Evolutionary conservation across 2,888 invertebrate genomes (phyloP), one percentile per base, ranked within the genome.

Genomic region (Carpatolechia fugitivella): DNA sequence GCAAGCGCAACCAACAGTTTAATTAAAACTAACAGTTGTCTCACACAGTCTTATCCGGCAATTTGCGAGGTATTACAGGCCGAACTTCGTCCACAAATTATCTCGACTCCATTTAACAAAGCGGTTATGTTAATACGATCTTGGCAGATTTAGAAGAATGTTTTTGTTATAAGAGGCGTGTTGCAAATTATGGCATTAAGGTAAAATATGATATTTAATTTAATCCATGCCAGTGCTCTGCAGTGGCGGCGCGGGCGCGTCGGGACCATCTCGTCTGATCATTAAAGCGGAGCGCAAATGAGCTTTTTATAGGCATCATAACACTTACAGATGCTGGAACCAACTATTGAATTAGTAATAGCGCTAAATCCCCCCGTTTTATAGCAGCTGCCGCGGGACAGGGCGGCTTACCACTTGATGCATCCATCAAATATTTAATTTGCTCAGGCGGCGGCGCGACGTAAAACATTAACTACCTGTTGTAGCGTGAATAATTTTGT

Each of bases 11-110:
- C 82, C 88, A 85, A 85, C 85, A 82, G 87, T 89, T 90, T 88
- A 90, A 90, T 90, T 89, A 89, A 90, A 90, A 89, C 89, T 89
- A 90, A 88, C 89, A 89, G 89, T 89, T 89, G 88, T 88, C 89
- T 87, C 87, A 85, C 88, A 86, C 89, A 85, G 89, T 88, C 87
- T 88, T 86, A 87, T 86, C 86, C 88, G 79, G 85, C 88, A 90
- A 90, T 90, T 90, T 90, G 89, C 87, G 86, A 88, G 85, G 87
- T 85, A 89, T 89, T 87, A 89, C 85, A 84, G 83, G 85, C 82
- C 84, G 76, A 90, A 90, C 84, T 89, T 88, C 71, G 80, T 74
- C 87, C 89, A 89, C 89, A 89, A 90, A 89, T 90, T 89, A 88
- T 87, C 85, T 82, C 75, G 82, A 87, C 85, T 88, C 82, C 87